A percentile compares a stretch with the other conserved stretches of the same genome.
phyloP scores from a whole-genome alignment of 2,113 vertebrate genomes.

The Sakesphorus luctuosus region DNA sequence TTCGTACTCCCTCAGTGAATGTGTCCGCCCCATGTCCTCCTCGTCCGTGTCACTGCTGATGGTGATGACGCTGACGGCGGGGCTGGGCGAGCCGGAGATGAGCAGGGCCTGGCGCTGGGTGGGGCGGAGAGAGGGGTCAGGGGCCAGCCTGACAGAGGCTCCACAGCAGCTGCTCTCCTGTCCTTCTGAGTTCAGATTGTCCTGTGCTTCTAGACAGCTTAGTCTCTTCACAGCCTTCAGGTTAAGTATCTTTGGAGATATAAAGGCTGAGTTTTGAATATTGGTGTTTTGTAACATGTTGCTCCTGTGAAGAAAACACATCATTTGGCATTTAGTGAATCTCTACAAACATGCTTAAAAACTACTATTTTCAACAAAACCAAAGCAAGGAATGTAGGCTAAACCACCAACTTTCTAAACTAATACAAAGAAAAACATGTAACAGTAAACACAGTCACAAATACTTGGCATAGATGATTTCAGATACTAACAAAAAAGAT shows the following conservation, averaged over 20 bases:
- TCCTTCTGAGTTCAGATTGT: conserved; percentile 75
- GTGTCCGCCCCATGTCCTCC: conserved; percentile 80
- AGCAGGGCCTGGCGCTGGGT: conserved; percentile 89
- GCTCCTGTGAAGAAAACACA: conserved; percentile 78
- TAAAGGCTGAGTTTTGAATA: conserved; percentile 86
- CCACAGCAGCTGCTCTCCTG: conserved; percentile 78
- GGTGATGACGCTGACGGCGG: conserved; percentile 90
- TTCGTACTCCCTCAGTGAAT: conserved; percentile 88
- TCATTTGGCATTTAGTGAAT: not conserved
- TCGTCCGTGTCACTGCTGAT: conserved; percentile 96
- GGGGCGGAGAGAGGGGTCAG: conserved; percentile 77
- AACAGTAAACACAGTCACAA: not conserved
- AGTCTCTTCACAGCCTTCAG: conserved; percentile 83
- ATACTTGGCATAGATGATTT: not conserved
- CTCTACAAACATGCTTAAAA: not conserved
- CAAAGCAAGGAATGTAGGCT: not conserved
- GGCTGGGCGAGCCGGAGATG: conserved; percentile 87
- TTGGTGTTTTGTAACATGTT: conserved; percentile 87
- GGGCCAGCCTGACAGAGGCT: conserved; percentile 62
- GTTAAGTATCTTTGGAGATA: conserved; percentile 92
- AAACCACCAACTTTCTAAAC: not conserved
- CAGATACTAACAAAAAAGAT: not conserved
- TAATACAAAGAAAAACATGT: not conserved
- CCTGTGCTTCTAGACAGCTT: conserved; percentile 79
- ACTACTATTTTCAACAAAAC: not conserved